Evolutionary conservation across 2,797 vertebrate genomes (phyloP), one percentile per base, ranked within the genome.

Genomic region (Sus cebifrons): DNA sequence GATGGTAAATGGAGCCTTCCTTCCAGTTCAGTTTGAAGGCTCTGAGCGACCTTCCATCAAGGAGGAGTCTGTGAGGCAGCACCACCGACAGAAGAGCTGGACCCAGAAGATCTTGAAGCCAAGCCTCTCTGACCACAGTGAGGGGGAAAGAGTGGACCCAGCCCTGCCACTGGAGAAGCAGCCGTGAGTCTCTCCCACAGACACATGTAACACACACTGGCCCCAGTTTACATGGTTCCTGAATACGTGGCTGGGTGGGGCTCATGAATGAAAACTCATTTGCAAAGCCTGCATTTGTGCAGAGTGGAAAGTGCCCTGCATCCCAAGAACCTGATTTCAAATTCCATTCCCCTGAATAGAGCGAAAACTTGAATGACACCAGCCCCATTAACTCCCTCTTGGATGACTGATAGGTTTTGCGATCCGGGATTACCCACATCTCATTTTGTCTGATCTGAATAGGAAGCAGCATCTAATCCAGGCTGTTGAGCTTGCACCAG

Each of bases 21-120:
- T 96, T 97, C 56, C 98, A 99, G 99, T 99, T 98, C 99, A 99
- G 98, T 99, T 99, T 67, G 99, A 99, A 95, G 99, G 99, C 40
- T 98, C 99, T 0, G 99, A 99, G 94, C 98, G 98, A 52, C 86
- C 97, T 10, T 49, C 97, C 8, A 64, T 94, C 82, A 99, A 99
- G 98, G 99, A 99, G 67, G 99, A 99, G n/a, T 13, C 44, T 0
- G 89, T 2, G 0, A 98, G 98, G 91, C 98, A 98, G 97, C 99
- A 98, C 96, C 98, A 98, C 18, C 99, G 99, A 20, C 99, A 99
- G 98, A 99, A 99, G 98, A 99, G 99, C 98, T 99, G 99, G 99
- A 99, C 98, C 65, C 98, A 99, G 70, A 99, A 99, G 98, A 99
- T 99, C 67, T 98, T 99, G 77, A 99, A 99, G 92, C 98, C 98